A percentile compares a stretch with the other conserved stretches of the same genome.
phyloP scores from a whole-genome alignment of 1,140 invertebrate species.

The Heliconius hermathena region DNA sequence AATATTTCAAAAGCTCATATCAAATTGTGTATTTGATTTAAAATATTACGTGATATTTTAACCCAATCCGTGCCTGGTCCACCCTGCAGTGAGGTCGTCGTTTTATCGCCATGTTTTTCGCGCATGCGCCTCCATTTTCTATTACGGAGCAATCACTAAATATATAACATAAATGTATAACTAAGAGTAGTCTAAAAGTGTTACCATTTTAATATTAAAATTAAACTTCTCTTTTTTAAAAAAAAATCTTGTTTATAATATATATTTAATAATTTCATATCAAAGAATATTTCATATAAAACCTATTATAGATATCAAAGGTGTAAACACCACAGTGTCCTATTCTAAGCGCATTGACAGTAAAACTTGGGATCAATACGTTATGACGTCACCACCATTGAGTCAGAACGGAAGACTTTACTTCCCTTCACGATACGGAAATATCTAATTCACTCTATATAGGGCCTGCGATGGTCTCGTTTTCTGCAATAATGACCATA shows the following conservation, averaged over 20 bases:
- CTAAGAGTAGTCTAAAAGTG: conserved; percentile 37
- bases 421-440: conserved; percentile 52
- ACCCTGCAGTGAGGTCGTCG: conserved; percentile 73
- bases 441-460: conserved; percentile 38
- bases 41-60: not conserved
- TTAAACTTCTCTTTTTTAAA: not conserved
- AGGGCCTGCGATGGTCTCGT: conserved; percentile 24
- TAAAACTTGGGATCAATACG: conserved; percentile 57
- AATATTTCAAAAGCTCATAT: not conserved
- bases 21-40: not conserved
- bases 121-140: conserved; percentile 72
- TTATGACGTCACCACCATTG: conserved; percentile 74
- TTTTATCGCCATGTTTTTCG: conserved; percentile 66
- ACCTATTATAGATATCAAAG: not conserved
- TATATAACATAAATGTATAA: conserved; percentile 39
- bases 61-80: conserved; percentile 55
- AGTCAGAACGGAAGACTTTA: conserved; percentile 49
- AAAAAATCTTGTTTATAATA: not conserved
- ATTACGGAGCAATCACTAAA: conserved; percentile 65
- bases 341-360: conserved; percentile 51
- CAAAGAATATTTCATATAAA: not conserved
- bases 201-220: conserved; percentile 47
- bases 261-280: not conserved
- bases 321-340: not conserved
- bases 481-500: conserved; percentile 34